Evolutionary conservation across 2,888 invertebrate species (phyloP).

Genomic region (Tetramorium bicarinatum): DNA sequence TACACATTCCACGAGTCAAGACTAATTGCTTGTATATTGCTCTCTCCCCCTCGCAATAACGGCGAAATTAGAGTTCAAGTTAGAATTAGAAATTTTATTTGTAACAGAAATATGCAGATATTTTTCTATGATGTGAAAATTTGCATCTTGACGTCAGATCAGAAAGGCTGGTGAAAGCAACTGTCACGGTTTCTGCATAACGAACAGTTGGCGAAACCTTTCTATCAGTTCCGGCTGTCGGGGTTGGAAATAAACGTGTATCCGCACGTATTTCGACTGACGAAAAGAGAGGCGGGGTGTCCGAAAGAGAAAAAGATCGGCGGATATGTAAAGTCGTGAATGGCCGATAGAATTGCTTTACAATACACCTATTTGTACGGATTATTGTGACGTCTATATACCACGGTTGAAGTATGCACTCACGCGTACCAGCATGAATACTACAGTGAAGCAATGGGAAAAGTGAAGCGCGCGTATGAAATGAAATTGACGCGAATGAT

Average conservation of each 20-base stretch:
- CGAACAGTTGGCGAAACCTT: slow-evolving; percentile 43
- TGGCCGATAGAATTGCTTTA: slow-evolving; percentile 27
- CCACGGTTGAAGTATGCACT: neutral
- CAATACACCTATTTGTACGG: slow-evolving; percentile 18
- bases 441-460: neutral
- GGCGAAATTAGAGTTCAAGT: neutral
- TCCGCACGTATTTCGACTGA: slow-evolving; percentile 17
- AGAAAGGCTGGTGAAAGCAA: slow-evolving; percentile 29
- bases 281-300: neutral
- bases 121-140: slow-evolving; percentile 6
- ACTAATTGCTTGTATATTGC: neutral
- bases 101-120: neutral
- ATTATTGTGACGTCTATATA: slow-evolving; percentile 9
- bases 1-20: neutral
- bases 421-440: neutral
- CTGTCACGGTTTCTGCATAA: slow-evolving; percentile 29
- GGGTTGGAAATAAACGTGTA: slow-evolving; percentile 38
- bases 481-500: neutral
- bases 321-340: neutral
- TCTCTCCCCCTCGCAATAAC: neutral
- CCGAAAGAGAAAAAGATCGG: neutral
- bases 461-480: neutral
- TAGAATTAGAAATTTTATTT: neutral
- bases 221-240: slow-evolving; percentile 43
- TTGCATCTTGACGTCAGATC: neutral